These are phyloP conservation scores for Epizoanthus ramosus DNA, from an alignment of 92 coral and sea anemone genomes.

Conservation along the genomic window DNA sequence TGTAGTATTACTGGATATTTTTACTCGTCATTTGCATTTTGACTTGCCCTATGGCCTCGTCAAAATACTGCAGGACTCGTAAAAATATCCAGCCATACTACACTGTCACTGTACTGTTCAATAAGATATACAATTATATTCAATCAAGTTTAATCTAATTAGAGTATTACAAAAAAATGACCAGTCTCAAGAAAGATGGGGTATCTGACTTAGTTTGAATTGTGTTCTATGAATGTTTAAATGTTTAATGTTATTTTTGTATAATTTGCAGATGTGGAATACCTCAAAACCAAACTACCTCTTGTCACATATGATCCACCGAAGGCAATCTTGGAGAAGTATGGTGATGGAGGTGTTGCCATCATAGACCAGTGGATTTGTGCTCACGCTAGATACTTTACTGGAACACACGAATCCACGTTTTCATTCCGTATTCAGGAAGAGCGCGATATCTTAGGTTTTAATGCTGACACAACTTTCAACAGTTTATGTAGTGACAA, in stretches of 20 bases:
- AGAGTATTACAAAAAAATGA: too few species aligned
- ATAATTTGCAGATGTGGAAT: constrained; percentile 75
- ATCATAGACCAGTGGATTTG: constrained; percentile 99
- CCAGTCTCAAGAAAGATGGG: too few species aligned
- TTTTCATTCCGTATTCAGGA: constrained; percentile 96
- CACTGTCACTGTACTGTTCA: too few species aligned
- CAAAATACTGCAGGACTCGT: too few species aligned
- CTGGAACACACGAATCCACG: constrained; percentile 94
- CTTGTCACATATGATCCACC: constrained; percentile 83
- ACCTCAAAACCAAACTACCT: constrained; percentile 80
- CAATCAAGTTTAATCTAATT: too few species aligned
- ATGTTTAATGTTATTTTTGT: neutral
- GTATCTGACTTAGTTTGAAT: too few species aligned
- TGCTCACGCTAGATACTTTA: constrained; percentile 89
- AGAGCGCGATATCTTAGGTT: constrained; percentile 95
- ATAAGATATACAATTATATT: too few species aligned
- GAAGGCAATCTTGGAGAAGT: constrained; percentile 62
- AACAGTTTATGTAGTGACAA: constrained; percentile 95
- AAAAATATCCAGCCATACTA: too few species aligned
- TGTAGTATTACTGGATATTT: too few species aligned
- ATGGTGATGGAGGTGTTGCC: constrained; percentile 97
- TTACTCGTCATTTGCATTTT: too few species aligned
- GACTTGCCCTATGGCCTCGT: too few species aligned
- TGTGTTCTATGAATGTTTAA: too few species aligned
- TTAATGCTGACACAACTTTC: constrained; percentile 90